Percentiles rank a stretch among this genome's conserved stretches.
These are phyloP conservation scores for Hiodon tergisus DNA, from an alignment of 2,113 vertebrate species.

Conservation along the genomic window DNA sequence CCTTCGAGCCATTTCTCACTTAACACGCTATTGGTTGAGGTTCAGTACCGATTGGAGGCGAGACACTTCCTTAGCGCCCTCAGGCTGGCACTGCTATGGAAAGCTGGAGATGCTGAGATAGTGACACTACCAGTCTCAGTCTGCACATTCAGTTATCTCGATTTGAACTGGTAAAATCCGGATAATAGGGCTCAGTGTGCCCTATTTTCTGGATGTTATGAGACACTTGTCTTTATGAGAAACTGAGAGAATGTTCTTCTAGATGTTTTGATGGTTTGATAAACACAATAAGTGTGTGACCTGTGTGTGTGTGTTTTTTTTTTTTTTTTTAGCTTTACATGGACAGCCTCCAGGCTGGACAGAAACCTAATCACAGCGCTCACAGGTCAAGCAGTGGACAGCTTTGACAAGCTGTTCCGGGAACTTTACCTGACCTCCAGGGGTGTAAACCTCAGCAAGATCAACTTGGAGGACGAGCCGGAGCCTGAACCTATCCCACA, in stretches of 20 bases:
- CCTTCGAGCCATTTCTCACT: no score
- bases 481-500: slow-evolving; percentile 69
- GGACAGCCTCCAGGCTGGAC: slow-evolving; percentile 84
- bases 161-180: no score
- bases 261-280: slow-evolving; percentile 24
- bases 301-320: neutral
- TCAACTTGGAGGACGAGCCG: slow-evolving; percentile 75
- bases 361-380: slow-evolving; percentile 87
- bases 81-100: no score
- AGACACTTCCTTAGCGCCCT: no score
- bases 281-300: neutral
- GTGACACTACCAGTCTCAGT: no score
- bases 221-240: no score
- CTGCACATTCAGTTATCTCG: no score
- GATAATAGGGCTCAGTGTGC: no score
- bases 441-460: slow-evolving; percentile 73
- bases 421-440: slow-evolving; percentile 87
- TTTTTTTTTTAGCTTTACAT: slow-evolving; percentile 79
- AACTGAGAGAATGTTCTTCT: neutral
- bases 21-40: no score
- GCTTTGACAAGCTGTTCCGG: slow-evolving; percentile 88
- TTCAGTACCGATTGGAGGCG: no score
- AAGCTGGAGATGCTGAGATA: no score
- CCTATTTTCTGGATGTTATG: no score
- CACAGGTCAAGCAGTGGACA: slow-evolving; percentile 87